These are phyloP conservation scores for Galagoides demidoff DNA, from an alignment of 2,797 vertebrate species.

Conservation along the genomic window DNA sequence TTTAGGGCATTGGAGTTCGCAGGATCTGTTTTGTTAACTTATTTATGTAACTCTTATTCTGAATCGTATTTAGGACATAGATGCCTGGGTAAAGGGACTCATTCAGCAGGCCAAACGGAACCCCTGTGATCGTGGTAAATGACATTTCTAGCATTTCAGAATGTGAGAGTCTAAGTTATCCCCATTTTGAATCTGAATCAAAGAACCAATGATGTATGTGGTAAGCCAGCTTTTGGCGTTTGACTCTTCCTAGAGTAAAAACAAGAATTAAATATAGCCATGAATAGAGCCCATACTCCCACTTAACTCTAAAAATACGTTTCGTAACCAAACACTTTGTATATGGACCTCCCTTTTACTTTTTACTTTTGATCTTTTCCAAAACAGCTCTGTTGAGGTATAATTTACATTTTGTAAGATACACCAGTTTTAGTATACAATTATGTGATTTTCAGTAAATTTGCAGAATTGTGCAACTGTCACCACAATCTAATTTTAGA, in stretches of 20 bases:
- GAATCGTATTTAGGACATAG: background rate
- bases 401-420: background rate
- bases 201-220: background rate
- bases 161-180: background rate
- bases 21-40: background rate
- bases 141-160: background rate
- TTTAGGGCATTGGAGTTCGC: background rate
- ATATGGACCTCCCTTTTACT: background rate
- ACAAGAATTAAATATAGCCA: background rate
- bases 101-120: background rate
- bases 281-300: background rate
- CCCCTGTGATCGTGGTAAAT: background rate
- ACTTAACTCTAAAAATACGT: background rate
- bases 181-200: slow-evolving; percentile 29
- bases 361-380: slow-evolving; percentile 10
- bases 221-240: background rate
- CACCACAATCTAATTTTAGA: background rate
- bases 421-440: background rate
- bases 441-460: background rate
- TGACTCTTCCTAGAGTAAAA: slow-evolving; percentile 16
- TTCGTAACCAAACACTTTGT: background rate
- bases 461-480: background rate
- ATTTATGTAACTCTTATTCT: background rate
- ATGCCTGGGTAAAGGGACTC: background rate
- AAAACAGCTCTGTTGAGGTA: background rate